Conservation (phyloP, 2,888 invertebrate genomes). For the Eurois occulta region DNA sequence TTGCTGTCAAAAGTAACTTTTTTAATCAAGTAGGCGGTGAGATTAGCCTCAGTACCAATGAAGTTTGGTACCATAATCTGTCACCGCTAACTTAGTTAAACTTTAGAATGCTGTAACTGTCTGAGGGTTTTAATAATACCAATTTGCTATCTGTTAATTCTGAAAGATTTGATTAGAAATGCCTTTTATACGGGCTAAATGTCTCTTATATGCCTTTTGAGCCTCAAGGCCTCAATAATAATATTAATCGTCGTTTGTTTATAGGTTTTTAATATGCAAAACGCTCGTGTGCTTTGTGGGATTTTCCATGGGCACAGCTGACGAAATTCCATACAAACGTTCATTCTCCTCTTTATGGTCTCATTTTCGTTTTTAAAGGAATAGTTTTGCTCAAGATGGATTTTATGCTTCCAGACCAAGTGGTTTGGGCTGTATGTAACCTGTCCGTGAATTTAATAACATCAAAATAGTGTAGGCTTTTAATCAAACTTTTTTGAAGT, state of each 20-base stretch:
- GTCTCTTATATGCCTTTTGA: too few relatives aligned
- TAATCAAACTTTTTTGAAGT: too few relatives aligned
- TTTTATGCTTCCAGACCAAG: background rate
- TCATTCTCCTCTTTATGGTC: background rate
- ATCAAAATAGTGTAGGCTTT: background rate
- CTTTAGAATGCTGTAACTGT: background rate
- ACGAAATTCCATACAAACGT: background rate
- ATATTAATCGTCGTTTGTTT: background rate
- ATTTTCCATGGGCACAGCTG: background rate
- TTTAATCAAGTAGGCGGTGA: constrained; percentile 29
- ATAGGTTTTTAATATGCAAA: background rate
- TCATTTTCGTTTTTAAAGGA: background rate
- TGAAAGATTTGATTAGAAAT: background rate
- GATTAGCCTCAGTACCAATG: constrained; percentile 16
- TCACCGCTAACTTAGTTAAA: constrained; percentile 4
- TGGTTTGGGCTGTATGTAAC: background rate
- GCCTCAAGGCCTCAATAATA: background rate
- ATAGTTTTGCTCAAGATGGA: too few relatives aligned
- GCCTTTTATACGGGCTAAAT: too few relatives aligned
- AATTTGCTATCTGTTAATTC: background rate
- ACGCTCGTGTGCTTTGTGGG: background rate
- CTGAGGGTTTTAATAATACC: background rate
- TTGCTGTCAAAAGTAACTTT: constrained; percentile 26
- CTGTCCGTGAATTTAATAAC: background rate
- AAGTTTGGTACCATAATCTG: constrained; percentile 17